A percentile compares a stretch with the other conserved stretches of the same genome.
Evolutionary conservation across 2,888 invertebrate genomes (phyloP).

Genomic region (Pterostichus niger): DNA sequence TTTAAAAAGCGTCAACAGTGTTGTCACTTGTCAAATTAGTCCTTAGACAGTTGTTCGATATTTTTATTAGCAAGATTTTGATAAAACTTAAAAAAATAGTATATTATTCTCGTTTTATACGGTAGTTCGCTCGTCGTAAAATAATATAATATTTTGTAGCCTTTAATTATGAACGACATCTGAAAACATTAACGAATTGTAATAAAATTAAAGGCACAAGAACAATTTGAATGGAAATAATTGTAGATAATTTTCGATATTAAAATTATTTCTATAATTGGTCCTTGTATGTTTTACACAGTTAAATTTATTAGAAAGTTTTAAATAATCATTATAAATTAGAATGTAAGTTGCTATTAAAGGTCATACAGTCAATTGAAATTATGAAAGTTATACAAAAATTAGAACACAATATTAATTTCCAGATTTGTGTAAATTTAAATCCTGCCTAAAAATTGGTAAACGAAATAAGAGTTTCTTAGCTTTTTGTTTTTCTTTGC

Average conservation of each 20-base stretch:
- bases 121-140: too few relatives aligned
- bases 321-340: constrained; percentile 52
- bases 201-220: too few relatives aligned
- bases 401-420: constrained; percentile 16
- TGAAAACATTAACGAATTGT: not conserved
- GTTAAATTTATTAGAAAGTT: constrained; percentile 52
- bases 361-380: constrained; percentile 32
- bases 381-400: constrained; percentile 9
- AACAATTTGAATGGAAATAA: not conserved
- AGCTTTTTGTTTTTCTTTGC: too few relatives aligned
- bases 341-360: constrained; percentile 42
- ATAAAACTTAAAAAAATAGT: too few relatives aligned
- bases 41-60: too few relatives aligned
- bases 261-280: constrained; percentile 33
- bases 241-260: not conserved
- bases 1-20: too few relatives aligned
- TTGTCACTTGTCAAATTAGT: too few relatives aligned
- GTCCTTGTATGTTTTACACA: not conserved
- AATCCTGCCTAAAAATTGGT: too few relatives aligned
- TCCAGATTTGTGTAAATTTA: not conserved
- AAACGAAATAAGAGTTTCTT: not conserved
- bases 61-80: too few relatives aligned
- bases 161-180: not conserved
- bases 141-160: too few relatives aligned
- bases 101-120: too few relatives aligned